phyloP scores from a whole-genome alignment of 2,888 invertebrate genomes.

The Coecobrya sp. region DNA sequence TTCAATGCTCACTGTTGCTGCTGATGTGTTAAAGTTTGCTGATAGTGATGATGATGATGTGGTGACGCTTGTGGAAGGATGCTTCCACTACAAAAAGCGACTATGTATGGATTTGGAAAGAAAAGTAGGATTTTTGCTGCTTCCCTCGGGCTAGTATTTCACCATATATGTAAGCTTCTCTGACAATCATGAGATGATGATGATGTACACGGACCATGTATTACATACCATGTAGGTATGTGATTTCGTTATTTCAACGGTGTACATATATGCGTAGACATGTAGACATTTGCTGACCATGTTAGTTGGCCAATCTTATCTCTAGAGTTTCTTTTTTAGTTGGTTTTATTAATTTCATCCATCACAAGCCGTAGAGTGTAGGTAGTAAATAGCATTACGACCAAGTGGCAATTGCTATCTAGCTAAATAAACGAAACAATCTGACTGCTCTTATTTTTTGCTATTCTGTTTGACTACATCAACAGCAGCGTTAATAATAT shows the following conservation, averaged over 20 bases:
- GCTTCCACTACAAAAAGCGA: constrained; percentile 6
- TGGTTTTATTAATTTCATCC: neutral
- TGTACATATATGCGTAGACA: neutral
- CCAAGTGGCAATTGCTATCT: neutral
- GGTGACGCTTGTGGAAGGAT: constrained; percentile 38
- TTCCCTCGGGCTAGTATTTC: constrained; percentile 70
- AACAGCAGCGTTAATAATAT: neutral
- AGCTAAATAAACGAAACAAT: neutral
- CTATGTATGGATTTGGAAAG: constrained; percentile 13
- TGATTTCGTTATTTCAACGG: neutral
- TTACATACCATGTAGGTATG: neutral
- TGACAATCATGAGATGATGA: neutral
- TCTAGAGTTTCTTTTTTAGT: neutral
- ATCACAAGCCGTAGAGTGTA: neutral
- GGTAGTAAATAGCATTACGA: neutral
- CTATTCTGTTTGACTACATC: neutral
- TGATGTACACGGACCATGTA: constrained; percentile 4
- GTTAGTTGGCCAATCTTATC: constrained; percentile 19
- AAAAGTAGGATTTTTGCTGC: constrained; percentile 62
- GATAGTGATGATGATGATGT: constrained; percentile 17
- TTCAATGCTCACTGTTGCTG: constrained; percentile 4
- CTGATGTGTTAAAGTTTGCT: constrained; percentile 14
- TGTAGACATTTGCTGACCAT: neutral
- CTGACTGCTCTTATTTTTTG: neutral
- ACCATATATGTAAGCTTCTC: constrained; percentile 56